Conservation (phyloP, 2,888 invertebrate genomes). For the Dryobotodes eremita region DNA sequence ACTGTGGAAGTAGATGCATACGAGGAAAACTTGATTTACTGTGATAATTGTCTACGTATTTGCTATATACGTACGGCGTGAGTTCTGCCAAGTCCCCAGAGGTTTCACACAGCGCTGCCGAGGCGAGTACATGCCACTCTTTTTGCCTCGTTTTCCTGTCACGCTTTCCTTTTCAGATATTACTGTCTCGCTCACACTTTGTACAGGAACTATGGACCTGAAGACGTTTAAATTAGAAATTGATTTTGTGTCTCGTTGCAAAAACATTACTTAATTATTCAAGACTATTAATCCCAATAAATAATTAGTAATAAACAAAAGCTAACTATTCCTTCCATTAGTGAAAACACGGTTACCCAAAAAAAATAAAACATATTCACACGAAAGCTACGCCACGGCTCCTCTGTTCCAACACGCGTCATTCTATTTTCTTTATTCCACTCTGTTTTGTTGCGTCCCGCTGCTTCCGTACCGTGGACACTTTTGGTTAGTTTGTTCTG, state of each 20-base stretch:
- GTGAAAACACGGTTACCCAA: background rate
- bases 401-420: conserved; percentile 80
- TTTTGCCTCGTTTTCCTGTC: conserved; percentile 85
- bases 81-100: conserved; percentile 74
- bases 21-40: conserved; percentile 54
- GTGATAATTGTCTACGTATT: conserved; percentile 67
- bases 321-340: background rate
- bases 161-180: conserved; percentile 83
- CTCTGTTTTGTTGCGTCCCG: conserved; percentile 87
- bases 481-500: conserved; percentile 90
- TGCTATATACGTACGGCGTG: conserved; percentile 60
- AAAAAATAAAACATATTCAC: conserved; percentile 42
- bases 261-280: background rate
- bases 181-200: conserved; percentile 72
- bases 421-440: conserved; percentile 86
- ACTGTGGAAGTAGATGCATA: conserved; percentile 38
- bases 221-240: conserved; percentile 42
- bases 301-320: background rate
- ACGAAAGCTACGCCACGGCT: conserved; percentile 73
- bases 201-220: conserved; percentile 41
- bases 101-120: conserved; percentile 73
- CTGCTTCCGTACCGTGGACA: conserved; percentile 89
- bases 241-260: background rate
- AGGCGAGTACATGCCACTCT: conserved; percentile 81
- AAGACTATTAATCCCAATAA: background rate